Evolutionary conservation across 2,797 vertebrate genomes (phyloP).

Genomic region (Oreonectes daqikongensis): DNA sequence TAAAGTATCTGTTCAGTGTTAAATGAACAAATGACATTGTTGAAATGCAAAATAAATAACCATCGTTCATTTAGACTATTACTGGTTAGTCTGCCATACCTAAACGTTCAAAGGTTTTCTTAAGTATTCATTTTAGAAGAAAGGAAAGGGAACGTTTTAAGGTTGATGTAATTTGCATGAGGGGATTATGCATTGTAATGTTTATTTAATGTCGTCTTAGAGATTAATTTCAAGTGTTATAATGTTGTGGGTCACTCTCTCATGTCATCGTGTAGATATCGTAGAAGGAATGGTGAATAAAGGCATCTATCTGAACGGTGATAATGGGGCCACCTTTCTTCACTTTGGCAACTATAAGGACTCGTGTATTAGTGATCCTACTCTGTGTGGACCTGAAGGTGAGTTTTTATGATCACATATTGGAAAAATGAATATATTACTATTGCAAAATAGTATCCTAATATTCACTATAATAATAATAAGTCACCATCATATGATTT

Average conservation of each 20-base stretch:
- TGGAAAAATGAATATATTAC: background rate
- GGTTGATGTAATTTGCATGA: background rate
- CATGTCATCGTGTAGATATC: conserved; percentile 79
- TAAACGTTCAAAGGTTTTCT: background rate
- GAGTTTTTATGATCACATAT: conserved; percentile 54
- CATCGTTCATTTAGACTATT: background rate
- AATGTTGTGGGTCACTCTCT: conserved; percentile 22
- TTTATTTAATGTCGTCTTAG: background rate
- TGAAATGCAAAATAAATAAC: conserved; percentile 6
- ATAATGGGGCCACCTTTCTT: conserved; percentile 84
- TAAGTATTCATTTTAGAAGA: background rate
- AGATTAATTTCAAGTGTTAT: conserved; percentile 21
- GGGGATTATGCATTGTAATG: background rate
- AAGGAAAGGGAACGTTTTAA: background rate
- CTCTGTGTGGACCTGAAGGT: conserved; percentile 90
- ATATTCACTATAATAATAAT: background rate
- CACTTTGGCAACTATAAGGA: conserved; percentile 86
- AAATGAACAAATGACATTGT: conserved; percentile 2
- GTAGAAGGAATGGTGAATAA: conserved; percentile 94
- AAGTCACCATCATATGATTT: too few relatives aligned
- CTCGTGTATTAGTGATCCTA: conserved; percentile 90
- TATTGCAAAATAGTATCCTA: background rate
- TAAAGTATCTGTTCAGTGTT: conserved; percentile 2
- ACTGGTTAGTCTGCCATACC: background rate
- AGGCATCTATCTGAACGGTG: conserved; percentile 86